Evolutionary conservation across 1,140 invertebrate genomes (phyloP).

Genomic region (Parapsyche elsis): DNA sequence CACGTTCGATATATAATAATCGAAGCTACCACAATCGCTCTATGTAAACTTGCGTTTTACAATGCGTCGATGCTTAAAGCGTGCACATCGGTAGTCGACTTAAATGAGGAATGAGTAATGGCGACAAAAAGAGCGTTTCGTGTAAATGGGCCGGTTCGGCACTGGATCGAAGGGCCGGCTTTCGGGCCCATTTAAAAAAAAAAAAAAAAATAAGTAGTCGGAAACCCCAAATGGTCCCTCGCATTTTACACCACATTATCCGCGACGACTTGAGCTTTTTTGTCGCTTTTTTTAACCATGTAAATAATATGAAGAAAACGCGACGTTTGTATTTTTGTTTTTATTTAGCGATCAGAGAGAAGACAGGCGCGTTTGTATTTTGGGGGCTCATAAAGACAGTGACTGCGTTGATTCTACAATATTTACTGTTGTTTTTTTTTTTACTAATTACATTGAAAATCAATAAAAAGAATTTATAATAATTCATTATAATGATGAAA

Average conservation of each 20-base stretch:
- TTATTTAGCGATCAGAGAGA: background rate
- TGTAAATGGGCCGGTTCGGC: conserved; percentile 37
- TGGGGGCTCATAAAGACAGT: background rate
- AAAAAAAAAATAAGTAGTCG: conserved; percentile 34
- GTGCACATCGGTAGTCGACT: background rate
- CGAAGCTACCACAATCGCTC: no score
- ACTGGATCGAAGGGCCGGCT: background rate
- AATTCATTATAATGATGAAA: no score
- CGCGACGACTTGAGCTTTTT: conserved; percentile 38
- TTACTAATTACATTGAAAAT: no score
- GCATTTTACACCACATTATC: conserved; percentile 55
- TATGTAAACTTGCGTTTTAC: no score
- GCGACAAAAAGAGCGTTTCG: conserved; percentile 29
- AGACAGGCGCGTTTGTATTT: conserved; percentile 10
- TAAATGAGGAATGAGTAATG: conserved; percentile 39
- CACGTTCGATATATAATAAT: background rate
- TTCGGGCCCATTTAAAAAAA: background rate
- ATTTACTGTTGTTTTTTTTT: no score
- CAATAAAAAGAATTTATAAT: no score
- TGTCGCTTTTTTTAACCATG: conserved; percentile 3
- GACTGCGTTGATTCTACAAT: background rate
- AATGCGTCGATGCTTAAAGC: no score
- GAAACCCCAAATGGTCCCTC: conserved; percentile 53
- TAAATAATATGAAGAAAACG: conserved; percentile 50
- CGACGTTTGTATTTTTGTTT: background rate